Conservation (phyloP, 2,888 invertebrate species). For the Fragum whitleyi region DNA sequence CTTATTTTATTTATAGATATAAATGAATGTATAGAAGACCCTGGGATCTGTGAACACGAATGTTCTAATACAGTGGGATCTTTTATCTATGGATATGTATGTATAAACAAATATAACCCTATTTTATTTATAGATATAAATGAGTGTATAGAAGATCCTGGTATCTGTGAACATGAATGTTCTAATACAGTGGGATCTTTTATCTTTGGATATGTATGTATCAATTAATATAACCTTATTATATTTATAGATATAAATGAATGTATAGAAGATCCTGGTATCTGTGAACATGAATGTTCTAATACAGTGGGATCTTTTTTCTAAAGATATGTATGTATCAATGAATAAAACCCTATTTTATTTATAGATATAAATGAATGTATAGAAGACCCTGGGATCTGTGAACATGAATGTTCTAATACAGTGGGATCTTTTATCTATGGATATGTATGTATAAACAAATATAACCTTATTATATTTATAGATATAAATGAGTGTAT, state of each 20-base stretch:
- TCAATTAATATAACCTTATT: neutral
- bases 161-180: neutral
- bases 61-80: too few species aligned
- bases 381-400: slow-evolving; percentile 59
- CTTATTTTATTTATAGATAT: too few species aligned
- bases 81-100: too few species aligned
- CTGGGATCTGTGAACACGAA: too few species aligned
- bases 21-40: too few species aligned
- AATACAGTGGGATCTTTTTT: neutral
- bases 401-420: slow-evolving; percentile 82
- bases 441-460: too few species aligned
- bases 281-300: neutral
- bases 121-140: neutral
- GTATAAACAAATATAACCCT: too few species aligned
- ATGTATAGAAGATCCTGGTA: neutral
- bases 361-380: neutral
- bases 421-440: too few species aligned
- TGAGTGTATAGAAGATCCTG: neutral
- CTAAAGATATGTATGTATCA: neutral
- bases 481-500: slow-evolving; percentile 83
- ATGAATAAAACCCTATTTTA: neutral
- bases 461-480: slow-evolving; percentile 5
- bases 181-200: too few species aligned
- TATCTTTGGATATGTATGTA: too few species aligned
- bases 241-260: neutral